Evolutionary conservation across 2,113 vertebrate genomes (phyloP).

Genomic region (Ascaphus truei): DNA sequence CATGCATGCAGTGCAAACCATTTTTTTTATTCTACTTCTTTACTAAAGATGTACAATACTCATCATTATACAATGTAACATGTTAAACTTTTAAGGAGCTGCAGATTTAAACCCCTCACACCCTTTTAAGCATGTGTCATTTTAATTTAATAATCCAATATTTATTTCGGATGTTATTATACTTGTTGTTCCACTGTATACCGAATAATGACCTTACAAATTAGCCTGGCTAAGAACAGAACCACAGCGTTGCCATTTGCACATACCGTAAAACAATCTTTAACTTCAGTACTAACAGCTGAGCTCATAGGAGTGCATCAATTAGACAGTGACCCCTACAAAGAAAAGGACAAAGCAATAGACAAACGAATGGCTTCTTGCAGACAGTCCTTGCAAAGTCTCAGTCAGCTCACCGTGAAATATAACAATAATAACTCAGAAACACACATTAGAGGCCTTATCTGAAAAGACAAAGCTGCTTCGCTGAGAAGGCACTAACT

Average conservation of each 20-base stretch:
- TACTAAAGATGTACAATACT: conserved; percentile 7
- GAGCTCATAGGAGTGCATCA: conserved; percentile 25
- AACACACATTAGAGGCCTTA: conserved; percentile 28
- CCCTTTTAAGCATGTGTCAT: too few species aligned
- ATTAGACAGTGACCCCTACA: conserved; percentile 24
- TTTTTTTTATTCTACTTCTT: too few species aligned
- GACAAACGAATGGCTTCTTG: conserved; percentile 27
- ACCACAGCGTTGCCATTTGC: not conserved
- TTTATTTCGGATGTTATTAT: not conserved
- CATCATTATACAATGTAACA: not conserved
- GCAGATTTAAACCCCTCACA: not conserved
- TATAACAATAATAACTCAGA: conserved; percentile 38
- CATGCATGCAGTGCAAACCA: conserved; percentile 9
- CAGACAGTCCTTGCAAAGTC: conserved; percentile 31
- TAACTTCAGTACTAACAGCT: conserved; percentile 5
- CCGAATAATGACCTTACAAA: not conserved
- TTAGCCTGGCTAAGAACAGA: not conserved
- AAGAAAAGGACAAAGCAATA: conserved; percentile 28
- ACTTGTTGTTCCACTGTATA: not conserved
- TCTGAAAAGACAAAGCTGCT: conserved; percentile 30
- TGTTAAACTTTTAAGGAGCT: not conserved
- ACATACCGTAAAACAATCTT: conserved; percentile 8
- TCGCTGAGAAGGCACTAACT: conserved; percentile 23
- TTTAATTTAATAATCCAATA: not conserved
- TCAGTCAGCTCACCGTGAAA: conserved; percentile 31